These are phyloP conservation scores for Sebastes elongatus DNA, from an alignment of 2,797 vertebrate species.

Conservation along the genomic window DNA sequence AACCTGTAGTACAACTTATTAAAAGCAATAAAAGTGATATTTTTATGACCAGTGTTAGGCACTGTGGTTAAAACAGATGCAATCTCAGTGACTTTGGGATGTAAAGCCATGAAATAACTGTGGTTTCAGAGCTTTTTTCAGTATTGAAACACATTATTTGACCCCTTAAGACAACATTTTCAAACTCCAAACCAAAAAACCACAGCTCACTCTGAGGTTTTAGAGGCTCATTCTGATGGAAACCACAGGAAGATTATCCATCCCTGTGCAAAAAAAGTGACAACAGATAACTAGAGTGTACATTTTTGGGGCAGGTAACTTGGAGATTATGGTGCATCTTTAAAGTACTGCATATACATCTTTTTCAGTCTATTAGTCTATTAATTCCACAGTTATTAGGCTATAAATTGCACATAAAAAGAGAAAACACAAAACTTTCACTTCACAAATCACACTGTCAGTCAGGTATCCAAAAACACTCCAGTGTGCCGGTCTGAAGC, in stretches of 20 bases:
- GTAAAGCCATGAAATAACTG: background rate
- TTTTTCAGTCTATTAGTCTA: background rate
- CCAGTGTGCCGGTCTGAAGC: background rate
- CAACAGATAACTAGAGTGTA: background rate
- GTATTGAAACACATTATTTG: background rate
- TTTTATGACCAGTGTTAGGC: background rate
- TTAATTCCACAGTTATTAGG: background rate
- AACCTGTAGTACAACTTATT: background rate
- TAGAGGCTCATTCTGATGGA: background rate
- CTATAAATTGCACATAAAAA: background rate
- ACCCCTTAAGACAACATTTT: background rate
- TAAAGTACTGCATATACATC: background rate
- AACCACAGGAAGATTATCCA: slow-evolving; percentile 8
- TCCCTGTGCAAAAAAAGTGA: background rate
- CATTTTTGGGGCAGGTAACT: background rate
- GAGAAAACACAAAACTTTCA: background rate
- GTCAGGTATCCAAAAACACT: too few species aligned
- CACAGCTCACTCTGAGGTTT: background rate
- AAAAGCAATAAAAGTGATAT: background rate
- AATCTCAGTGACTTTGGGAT: background rate
- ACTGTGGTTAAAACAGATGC: background rate
- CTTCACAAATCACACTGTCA: background rate
- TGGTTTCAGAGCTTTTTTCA: background rate
- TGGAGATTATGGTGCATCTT: background rate
- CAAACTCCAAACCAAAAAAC: background rate